Evolutionary conservation across 2,888 invertebrate species (phyloP).

Genomic region (Yponomeuta malinellus): DNA sequence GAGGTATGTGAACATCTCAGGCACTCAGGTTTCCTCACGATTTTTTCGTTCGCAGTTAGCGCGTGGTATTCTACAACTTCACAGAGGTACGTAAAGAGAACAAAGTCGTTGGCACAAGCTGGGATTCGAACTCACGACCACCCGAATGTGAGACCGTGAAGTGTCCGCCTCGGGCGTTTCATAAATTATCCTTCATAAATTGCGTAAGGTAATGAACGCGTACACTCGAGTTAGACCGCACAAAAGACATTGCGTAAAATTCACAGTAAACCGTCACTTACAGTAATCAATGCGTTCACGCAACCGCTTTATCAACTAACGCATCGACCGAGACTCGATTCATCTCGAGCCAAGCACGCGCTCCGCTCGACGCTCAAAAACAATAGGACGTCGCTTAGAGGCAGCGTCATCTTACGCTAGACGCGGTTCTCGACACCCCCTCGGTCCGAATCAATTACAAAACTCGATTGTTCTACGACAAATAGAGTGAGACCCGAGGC

Average conservation of each 20-base stretch:
- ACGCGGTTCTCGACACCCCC: not conserved
- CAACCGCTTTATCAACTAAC: not conserved
- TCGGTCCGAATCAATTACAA: not conserved
- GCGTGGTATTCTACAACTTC: too few species aligned
- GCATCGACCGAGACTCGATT: not conserved
- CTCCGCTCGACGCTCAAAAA: not conserved
- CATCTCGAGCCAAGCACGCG: not conserved
- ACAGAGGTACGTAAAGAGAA: too few species aligned
- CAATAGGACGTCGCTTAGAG: not conserved
- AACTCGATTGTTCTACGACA: constrained; percentile 38
- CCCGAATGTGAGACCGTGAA: too few species aligned
- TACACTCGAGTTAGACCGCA: not conserved
- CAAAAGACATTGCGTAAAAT: not conserved
- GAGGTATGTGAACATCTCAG: too few species aligned
- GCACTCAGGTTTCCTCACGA: too few species aligned
- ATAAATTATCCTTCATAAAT: too few species aligned
- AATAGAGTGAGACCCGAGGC: constrained; percentile 38
- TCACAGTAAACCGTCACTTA: not conserved
- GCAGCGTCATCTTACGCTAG: not conserved
- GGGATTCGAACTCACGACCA: too few species aligned
- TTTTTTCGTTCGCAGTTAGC: too few species aligned
- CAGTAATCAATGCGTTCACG: not conserved
- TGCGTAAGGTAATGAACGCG: too few species aligned
- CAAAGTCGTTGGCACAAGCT: too few species aligned
- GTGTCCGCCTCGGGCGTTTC: too few species aligned